These are phyloP conservation scores for Ferdinandea cuprea DNA, from an alignment of 2,888 invertebrate species.

Conservation along the genomic window DNA sequence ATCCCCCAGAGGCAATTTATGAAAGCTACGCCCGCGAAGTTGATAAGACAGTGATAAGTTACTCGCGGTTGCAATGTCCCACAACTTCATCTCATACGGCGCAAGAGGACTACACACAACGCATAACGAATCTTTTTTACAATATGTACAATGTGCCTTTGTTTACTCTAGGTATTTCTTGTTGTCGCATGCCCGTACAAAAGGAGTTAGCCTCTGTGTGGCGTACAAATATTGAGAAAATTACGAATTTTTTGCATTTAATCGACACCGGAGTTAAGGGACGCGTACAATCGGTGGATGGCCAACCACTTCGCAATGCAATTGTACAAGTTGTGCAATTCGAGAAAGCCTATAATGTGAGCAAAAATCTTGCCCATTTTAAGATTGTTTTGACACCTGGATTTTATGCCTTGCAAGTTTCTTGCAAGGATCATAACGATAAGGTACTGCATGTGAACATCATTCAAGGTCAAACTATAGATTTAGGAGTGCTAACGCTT, in stretches of 20 bases:
- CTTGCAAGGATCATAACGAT: slow-evolving; percentile 86
- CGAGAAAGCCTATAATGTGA: slow-evolving; percentile 85
- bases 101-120: slow-evolving; percentile 81
- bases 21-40: slow-evolving; percentile 80
- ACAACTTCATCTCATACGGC: slow-evolving; percentile 77
- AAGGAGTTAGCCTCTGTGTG: slow-evolving; percentile 88
- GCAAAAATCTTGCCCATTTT: slow-evolving; percentile 88
- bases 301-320: slow-evolving; percentile 88
- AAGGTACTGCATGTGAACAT: slow-evolving; percentile 82
- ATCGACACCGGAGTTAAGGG: slow-evolving; percentile 89
- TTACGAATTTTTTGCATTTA: slow-evolving; percentile 86
- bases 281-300: slow-evolving; percentile 87
- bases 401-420: slow-evolving; percentile 86
- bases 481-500: slow-evolving; percentile 78
- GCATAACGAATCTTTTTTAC: slow-evolving; percentile 85
- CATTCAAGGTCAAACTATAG: slow-evolving; percentile 75
- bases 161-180: slow-evolving; percentile 89
- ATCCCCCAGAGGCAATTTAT: slow-evolving; percentile 79
- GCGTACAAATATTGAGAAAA: slow-evolving; percentile 87
- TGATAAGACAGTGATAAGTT: slow-evolving; percentile 79
- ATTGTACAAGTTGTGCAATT: slow-evolving; percentile 86
- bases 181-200: slow-evolving; percentile 92
- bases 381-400: slow-evolving; percentile 89
- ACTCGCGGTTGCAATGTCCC: slow-evolving; percentile 78
- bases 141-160: slow-evolving; percentile 87